These are phyloP conservation scores for Noctua fimbriata DNA, from an alignment of 2,888 invertebrate species.

Conservation along the genomic window DNA sequence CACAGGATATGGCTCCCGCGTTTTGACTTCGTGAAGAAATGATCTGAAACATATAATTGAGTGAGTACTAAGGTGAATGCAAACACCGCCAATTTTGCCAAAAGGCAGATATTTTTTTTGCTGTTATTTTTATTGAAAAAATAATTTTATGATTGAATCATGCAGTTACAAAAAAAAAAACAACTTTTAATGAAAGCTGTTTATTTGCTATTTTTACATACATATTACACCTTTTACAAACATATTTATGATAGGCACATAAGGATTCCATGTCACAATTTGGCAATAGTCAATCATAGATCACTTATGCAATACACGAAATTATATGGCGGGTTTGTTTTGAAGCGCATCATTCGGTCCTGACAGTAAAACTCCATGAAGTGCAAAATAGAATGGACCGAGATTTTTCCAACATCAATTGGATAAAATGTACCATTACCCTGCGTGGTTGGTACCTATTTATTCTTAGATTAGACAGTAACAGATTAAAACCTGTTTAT, in stretches of 20 bases:
- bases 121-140: no score
- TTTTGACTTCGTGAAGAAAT: conserved; percentile 39
- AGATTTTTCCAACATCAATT: neutral
- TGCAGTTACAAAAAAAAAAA: neutral
- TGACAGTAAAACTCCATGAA: neutral
- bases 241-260: neutral
- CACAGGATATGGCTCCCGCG: conserved; percentile 37
- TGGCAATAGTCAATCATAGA: neutral
- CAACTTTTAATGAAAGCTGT: neutral
- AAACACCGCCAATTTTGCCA: neutral
- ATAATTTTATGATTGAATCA: neutral
- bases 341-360: neutral
- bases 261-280: neutral
- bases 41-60: conserved; percentile 35
- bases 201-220: neutral
- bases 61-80: no score
- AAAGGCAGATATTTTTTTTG: neutral
- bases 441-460: neutral
- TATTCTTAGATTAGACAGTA: neutral
- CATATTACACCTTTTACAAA: no score
- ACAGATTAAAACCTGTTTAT: neutral
- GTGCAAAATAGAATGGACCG: neutral
- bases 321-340: neutral
- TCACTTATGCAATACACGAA: neutral
- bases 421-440: neutral